Evolutionary conservation across 2,113 vertebrate species (phyloP).

Genomic region (Struthio camelus): DNA sequence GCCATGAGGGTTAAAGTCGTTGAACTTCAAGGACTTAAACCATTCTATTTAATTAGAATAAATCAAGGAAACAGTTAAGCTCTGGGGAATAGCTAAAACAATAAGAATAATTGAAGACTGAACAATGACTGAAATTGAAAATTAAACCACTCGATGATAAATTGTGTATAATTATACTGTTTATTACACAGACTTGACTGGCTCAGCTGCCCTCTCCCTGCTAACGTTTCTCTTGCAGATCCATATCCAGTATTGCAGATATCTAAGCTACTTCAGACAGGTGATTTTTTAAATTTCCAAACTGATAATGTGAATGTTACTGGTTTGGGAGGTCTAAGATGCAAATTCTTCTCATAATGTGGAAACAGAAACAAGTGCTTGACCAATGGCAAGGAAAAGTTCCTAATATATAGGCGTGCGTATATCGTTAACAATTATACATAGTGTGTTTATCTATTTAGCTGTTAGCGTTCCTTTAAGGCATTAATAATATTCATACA

Average conservation of each 20-base stretch:
- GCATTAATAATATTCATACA: not conserved
- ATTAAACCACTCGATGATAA: not conserved
- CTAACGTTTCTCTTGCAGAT: not conserved
- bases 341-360: not conserved
- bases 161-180: not conserved
- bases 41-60: not conserved
- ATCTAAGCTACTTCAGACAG: not conserved
- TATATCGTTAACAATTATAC: not conserved
- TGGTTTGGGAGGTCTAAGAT: not conserved
- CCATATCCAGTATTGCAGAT: not conserved
- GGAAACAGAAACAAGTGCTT: not conserved
- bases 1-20: not conserved
- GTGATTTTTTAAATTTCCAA: not conserved
- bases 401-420: not conserved
- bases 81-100: not conserved
- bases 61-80: not conserved
- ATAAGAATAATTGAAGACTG: not conserved
- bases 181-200: not conserved
- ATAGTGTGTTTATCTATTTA: not conserved
- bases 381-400: not conserved
- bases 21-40: not conserved
- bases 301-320: not conserved
- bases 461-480: slow-evolving; percentile 1
- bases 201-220: not conserved
- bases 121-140: not conserved